phyloP scores from a whole-genome alignment of 2,113 vertebrate species.

The Erythrolamprus reginae region DNA sequence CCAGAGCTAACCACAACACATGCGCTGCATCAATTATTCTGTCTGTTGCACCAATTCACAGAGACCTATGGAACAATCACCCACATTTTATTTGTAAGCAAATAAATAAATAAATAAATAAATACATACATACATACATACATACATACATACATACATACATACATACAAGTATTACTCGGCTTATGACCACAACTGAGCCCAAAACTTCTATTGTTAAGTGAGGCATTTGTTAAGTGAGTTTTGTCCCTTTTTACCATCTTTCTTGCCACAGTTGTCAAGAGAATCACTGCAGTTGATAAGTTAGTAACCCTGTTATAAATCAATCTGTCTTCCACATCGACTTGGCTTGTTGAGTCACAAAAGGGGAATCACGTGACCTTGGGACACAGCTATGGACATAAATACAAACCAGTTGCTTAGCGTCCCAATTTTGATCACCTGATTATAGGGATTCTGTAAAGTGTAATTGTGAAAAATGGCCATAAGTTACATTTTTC shows the following conservation, averaged over 20 bases:
- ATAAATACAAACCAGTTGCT: not conserved
- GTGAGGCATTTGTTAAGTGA: not conserved
- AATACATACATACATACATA: no score
- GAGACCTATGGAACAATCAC: not conserved
- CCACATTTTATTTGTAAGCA: not conserved
- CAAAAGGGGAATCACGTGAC: not conserved
- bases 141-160: no score
- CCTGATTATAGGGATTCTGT: not conserved
- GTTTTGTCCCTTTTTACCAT: not conserved
- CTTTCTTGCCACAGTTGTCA: not conserved
- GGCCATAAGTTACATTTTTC: not conserved
- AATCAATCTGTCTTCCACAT: not conserved
- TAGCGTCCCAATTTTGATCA: not conserved
- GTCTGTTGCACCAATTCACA: not conserved
- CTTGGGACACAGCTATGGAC: not conserved
- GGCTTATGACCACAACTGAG: not conserved
- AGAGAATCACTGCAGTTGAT: not conserved
- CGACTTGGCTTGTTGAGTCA: not conserved
- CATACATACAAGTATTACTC: not conserved
- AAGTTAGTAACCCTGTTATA: not conserved
- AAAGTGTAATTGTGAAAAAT: not conserved
- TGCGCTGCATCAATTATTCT: not conserved
- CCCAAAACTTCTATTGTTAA: not conserved
- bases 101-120: not conserved
- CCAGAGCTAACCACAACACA: no score